Percentiles rank a stretch among this genome's conserved stretches.
phyloP scores from a whole-genome alignment of 1,140 invertebrate species.

The Helicoverpa zea region DNA sequence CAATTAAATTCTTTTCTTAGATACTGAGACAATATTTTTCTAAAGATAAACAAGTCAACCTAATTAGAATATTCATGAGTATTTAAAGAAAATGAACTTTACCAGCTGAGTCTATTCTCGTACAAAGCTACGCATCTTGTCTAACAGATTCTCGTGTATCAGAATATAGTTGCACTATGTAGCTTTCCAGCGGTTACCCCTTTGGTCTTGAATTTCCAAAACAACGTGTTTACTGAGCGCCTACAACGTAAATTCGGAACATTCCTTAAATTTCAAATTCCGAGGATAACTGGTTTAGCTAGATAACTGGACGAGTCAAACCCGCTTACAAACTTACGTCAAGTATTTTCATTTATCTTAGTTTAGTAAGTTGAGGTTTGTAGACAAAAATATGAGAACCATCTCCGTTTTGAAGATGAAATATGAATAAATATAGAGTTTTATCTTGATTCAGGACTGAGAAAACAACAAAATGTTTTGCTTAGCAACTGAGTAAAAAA shows the following conservation, averaged over 20 bases:
- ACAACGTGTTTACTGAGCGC: constrained; percentile 41
- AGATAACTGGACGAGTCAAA: constrained; percentile 36
- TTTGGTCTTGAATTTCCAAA: constrained; percentile 46
- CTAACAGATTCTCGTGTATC: neutral
- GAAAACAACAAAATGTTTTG: neutral
- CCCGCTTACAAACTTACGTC: constrained; percentile 47
- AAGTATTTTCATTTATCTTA: constrained; percentile 53
- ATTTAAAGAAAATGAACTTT: no score
- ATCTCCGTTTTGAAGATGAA: neutral
- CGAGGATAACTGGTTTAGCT: constrained; percentile 51
- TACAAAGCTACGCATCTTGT: neutral
- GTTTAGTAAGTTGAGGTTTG: constrained; percentile 30
- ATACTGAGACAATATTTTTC: no score
- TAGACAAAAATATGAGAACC: constrained; percentile 25
- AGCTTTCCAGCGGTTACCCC: constrained; percentile 36
- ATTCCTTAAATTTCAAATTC: constrained; percentile 59
- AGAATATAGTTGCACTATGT: constrained; percentile 33
- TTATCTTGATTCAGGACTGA: neutral
- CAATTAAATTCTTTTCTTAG: no score
- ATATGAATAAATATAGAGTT: neutral
- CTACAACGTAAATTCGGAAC: constrained; percentile 50
- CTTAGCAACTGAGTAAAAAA: neutral
- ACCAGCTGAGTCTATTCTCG: neutral
- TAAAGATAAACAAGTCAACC: no score
- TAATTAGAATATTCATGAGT: no score